These are phyloP conservation scores for Xenopus laevis DNA, from an alignment of 2,113 vertebrate genomes.

Conservation along the genomic window DNA sequence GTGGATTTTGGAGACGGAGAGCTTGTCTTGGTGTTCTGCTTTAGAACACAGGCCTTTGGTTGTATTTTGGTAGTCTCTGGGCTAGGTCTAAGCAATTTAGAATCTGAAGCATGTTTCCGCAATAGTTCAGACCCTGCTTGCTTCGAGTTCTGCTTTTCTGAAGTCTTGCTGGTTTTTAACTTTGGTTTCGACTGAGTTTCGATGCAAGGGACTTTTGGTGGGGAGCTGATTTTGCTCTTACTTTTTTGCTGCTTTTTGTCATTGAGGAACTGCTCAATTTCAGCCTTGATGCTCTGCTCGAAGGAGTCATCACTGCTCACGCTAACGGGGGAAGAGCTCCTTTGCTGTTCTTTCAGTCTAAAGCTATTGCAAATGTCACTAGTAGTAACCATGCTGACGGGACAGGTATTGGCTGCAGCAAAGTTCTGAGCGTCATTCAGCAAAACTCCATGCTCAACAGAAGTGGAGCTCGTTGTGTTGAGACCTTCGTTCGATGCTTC, in stretches of 20 bases:
- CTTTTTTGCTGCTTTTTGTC: conserved; percentile 64
- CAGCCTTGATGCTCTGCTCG: conserved; percentile 70
- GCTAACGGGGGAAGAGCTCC: conserved; percentile 66
- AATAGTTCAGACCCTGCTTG: conserved; percentile 50
- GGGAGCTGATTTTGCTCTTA: neutral
- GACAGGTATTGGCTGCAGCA: conserved; percentile 17
- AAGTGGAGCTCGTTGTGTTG: conserved; percentile 12
- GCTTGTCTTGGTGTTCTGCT: neutral
- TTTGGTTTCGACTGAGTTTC: neutral
- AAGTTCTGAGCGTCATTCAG: conserved; percentile 37
- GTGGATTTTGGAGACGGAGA: neutral
- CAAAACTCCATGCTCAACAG: conserved; percentile 27
- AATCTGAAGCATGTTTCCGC: neutral
- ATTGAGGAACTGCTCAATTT: conserved; percentile 70
- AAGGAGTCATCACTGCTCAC: conserved; percentile 74
- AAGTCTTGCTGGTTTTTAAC: conserved; percentile 59
- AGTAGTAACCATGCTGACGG: conserved; percentile 43
- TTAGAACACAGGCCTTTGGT: neutral
- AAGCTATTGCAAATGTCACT: conserved; percentile 41
- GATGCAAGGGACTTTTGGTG: neutral
- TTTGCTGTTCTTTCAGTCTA: conserved; percentile 29
- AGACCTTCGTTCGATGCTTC: conserved; percentile 9
- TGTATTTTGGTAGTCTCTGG: conserved; percentile 1
- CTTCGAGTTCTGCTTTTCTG: conserved; percentile 40
- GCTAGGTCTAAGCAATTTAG: conserved; percentile 44